Percentiles rank a stretch among this genome's conserved stretches.
Conservation (phyloP, 2,797 vertebrate genomes). For the Psittacula derbiana region DNA sequence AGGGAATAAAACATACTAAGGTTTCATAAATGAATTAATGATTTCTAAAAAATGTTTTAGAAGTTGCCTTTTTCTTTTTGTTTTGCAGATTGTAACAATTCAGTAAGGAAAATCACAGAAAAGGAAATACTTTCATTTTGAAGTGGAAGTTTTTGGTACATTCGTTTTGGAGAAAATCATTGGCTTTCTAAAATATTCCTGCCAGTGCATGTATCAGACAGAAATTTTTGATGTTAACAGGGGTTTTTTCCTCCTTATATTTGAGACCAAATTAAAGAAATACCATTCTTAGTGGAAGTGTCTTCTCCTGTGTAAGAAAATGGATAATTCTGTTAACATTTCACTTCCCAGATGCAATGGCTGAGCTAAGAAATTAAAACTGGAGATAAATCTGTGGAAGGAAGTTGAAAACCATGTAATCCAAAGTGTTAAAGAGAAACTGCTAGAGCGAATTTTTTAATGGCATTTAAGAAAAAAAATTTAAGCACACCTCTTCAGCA, state of each 20-base stretch:
- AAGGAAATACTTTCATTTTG: background rate
- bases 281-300: background rate
- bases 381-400: background rate
- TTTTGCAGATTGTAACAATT: background rate
- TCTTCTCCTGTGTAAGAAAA: background rate
- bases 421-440: background rate
- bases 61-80: fast-evolving
- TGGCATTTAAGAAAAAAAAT: background rate
- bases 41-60: background rate
- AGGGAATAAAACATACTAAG: background rate
- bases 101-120: background rate
- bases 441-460: background rate
- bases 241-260: background rate
- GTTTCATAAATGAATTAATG: fast-evolving
- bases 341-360: background rate
- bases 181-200: background rate
- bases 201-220: background rate
- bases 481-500: background rate
- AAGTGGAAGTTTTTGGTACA: background rate
- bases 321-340: background rate
- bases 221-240: fast-evolving
- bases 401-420: background rate
- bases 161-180: background rate
- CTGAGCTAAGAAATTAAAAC: background rate
- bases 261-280: background rate